Base-by-base conservation (phyloP, 2,113 vertebrate genomes). In the Zapus hudsonius region DNA sequence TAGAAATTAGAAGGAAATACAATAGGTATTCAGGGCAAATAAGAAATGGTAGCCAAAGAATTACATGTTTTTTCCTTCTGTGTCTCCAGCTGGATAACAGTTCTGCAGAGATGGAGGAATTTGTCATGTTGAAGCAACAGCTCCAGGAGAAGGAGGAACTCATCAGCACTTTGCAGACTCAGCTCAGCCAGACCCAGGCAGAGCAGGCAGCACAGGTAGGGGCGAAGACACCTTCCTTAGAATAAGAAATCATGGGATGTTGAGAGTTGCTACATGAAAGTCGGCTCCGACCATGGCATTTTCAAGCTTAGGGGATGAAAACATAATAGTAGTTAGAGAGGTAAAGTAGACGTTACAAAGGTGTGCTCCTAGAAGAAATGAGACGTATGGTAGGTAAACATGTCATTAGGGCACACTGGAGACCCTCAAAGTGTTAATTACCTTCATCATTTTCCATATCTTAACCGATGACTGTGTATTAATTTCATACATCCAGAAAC, bases 131-230 rank as follows among this genome's bases (percentile, higher is more conserved):
- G 57, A 98, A 95, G 95, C 96, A 96, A 67, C 98, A 98, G 92
- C 98, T 99, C 52, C 97, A 92, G 40, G 96, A 99, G 82, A 98
- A 73, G 89, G 98, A 99, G 27, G 96, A 98, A 22, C 55, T 92
- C 10, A 95, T 97, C 84, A 96, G 64, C 94, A 95, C 94, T 87
- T 97, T 99, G 40, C 96, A 97, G 76, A 96, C 98, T 2, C 97
- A 97, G 93, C 98, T 99, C 59, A 96, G 97, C 73, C 98, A 99
- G 85, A 98, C 97, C 64, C 98, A 99, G 94, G 97, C 96, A 61
- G 97, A 96, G 23, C 97, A 98, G 20, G 93, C 97, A n/a, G 95
- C 98, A 75, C 98, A 99, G 98, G 99, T 98, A 97, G 33, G 84
- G 38, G 36, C n/a, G 4, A 7, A 12, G n/a, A 64, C 63, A 2